Base-by-base conservation (phyloP, 2,888 invertebrate species). In the Dusona sp. region DNA sequence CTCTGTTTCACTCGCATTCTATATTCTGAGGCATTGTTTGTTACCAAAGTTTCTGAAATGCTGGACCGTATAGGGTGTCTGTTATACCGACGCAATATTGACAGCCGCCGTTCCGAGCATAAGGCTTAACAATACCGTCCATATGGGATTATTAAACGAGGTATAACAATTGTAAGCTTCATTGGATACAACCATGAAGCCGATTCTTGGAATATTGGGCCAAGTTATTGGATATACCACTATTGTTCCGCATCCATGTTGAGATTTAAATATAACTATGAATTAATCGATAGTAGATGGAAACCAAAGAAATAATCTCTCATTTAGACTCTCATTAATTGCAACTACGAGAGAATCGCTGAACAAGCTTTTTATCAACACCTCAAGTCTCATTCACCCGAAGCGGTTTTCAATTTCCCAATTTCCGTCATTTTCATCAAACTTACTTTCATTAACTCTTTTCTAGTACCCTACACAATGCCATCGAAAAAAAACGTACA, bases 31-130 rank as follows among this genome's bases (percentile, higher is more conserved):
- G 33, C 61, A 85, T 85, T 86, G 86, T 84, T 87, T 64, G 79
- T 75, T 82, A 74, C 70, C 75, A 65, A 87, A 84, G 79, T 84
- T 86, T 70, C 57, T 54, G 45, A 72, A 79, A 79, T 82, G 42
- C 57, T 29, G 54, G 73, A 6, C 72, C 51, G 22, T 80, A 77
- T 82, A 48, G 68, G 36, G 61, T 61, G 42, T 36, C 54, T 42
- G 36, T 65, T 67, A 57, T 45, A 64, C 45, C 48, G 79, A 79
- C 38, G 42, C 38, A 68, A 70, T 61, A 51, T 65, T 65, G 77
- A 75, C 65, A 68, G 61, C 64, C 73, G 61, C 64, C 73, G 67
- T 70, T 79, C 38, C 82, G 19, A 67, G 79, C 74, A 61, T 67
- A 77, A 48, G 45, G 70, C 48, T 25, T 42, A 73, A 45, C 84